Evolutionary conservation across 2,113 vertebrate species (phyloP), one percentile per base, ranked within the genome.

Genomic region (Channa argus): DNA sequence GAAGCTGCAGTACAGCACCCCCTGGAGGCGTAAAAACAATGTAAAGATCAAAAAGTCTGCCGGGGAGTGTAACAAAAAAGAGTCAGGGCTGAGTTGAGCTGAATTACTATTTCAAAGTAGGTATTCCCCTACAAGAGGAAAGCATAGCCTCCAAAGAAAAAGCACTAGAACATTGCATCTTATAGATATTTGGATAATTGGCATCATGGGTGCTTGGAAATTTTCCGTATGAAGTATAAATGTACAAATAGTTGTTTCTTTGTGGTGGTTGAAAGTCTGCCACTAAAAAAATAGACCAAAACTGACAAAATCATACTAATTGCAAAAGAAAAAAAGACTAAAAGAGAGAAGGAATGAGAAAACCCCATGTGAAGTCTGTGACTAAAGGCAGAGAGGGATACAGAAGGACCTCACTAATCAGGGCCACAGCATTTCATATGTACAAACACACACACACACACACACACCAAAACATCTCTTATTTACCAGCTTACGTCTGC

Each of bases 401-500:
- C 86, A 86, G 86, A 77, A 91, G 92, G 89, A 87, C 90, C 82
- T 88, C 70, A 83, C 86, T 92, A 93, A 95, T 95, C 92, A 94
- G 90, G 91, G 89, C 92, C 89, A 90, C 90, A 91, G 86, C 93
- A 94, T 95, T 84, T 94, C 90, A 95, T 95, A 95, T 95, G 94
- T 88, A 95, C 91, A 87, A n/a, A n/a, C 80, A 83, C 56, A 83
- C 33, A 89, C 80, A 83, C 56, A 52, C 53, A 75, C 41, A 79
- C 74, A 80, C 84, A 80, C 88, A 86, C 90, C 85, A 89, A 94
- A 92, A 92, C 94, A 95, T 95, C 72, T 94, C 93, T 95, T 95
- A 95, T 95, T 95, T 92, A 95, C 93, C 87, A 93, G 93, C 92
- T 94, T 94, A 94, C 86, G 89, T 93, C 93, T 95, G 92, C 94